Conservation (phyloP, 2,797 vertebrate genomes). For the Brachymystax lenok region DNA sequence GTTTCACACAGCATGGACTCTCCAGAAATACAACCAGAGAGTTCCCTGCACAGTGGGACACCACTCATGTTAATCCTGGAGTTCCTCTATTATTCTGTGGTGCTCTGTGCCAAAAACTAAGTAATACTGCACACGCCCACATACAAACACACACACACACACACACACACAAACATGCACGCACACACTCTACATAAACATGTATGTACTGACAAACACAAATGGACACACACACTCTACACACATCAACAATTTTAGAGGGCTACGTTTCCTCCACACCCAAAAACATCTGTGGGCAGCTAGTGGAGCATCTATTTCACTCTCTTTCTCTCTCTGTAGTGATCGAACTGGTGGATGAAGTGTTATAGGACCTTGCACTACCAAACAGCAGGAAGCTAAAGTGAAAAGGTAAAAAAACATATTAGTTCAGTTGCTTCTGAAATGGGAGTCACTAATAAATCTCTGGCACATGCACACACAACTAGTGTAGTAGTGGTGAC, state of each 20-base stretch:
- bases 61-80: background rate
- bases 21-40: background rate
- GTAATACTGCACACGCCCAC: background rate
- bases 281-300: background rate
- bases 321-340: background rate
- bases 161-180: background rate
- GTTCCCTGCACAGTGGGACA: background rate
- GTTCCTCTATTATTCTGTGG: background rate
- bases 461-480: constrained; percentile 1
- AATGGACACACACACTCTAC: background rate
- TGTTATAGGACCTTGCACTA: background rate
- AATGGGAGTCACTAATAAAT: background rate
- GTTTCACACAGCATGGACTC: background rate
- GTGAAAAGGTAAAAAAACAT: constrained; percentile 3
- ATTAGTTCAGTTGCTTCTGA: background rate
- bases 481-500: background rate
- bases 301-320: background rate
- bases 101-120: background rate
- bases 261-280: background rate
- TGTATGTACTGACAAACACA: background rate
- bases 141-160: background rate
- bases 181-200: background rate
- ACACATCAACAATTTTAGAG: background rate
- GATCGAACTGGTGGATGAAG: background rate
- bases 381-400: constrained; percentile 1